Evolutionary conservation across 2,797 vertebrate genomes (phyloP), one percentile per base, ranked within the genome.

Genomic region (Brachyrhaphis roseni): DNA sequence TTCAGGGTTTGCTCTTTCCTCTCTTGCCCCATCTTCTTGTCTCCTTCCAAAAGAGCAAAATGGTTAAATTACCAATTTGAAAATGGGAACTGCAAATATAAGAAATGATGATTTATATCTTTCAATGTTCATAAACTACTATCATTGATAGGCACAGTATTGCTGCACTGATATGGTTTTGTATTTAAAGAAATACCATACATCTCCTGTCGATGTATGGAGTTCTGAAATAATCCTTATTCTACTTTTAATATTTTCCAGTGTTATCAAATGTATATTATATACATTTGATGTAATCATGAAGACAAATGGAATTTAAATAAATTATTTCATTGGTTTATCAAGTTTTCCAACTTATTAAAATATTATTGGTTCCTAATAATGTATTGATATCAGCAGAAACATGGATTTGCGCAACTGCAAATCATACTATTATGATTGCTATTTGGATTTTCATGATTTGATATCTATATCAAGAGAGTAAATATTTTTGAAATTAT

Each of bases 1-100:
- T 84, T 81, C 71, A 84, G 78, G 62, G 82, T 86, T 66, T 49
- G 39, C 47, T 77, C 26, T 43, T 79, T 82, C 47, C n/a, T 80
- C 53, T 80, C 75, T 31, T 43, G 47, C 74, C 36, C 23, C 34
- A 49, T 86, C 62, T 78, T 49, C 4, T 53, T 66, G 8, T 76
- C 64, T 78, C 46, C 18, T 49, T 68, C 34, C 76, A 73, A 47
- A 59, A 76, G 64, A 72, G 80, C 43, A 73, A 78, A 80, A 46
- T 82, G 57, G 70, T 77, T 23, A 55, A 84, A 77, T 78, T 81
- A 78, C 81, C 84, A 75, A 76, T 81, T 59, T 77, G 8, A 59
- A 80, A 72, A 36, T 71, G 16, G 49, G 70, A 78, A 79, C 68
- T 59, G 66, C 53, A 84, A 84, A 78, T 59, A 49, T 0, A 59